Evolutionary conservation across 2,113 vertebrate genomes (phyloP), one percentile per base, ranked within the genome.

Genomic region (Collichthys lucidus): DNA sequence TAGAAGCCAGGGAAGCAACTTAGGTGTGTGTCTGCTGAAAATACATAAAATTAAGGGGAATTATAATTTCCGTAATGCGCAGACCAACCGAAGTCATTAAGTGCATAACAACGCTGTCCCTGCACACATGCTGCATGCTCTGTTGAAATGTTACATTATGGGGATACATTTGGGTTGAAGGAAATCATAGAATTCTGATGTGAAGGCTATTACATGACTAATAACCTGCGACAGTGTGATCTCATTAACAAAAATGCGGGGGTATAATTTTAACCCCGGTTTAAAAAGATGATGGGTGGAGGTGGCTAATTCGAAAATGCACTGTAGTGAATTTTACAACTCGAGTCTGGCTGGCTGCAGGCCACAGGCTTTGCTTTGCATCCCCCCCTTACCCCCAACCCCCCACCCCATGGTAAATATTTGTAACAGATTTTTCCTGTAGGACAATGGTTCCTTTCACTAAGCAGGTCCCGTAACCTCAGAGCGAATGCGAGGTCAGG

Each of bases 371-470:
- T 95, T 94, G 95, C 94, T 63, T 95, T 94, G 96, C 95, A 92
- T 96, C 95, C 96, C 79, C 82, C 11, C 55, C 22, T n/a, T n/a
- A n/a, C n/a, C n/a, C n/a, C n/a, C n/a, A n/a, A n/a, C n/a, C 50
- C 50, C 31, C 7, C 94, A 94, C 93, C 94, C 94, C 92, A 93
- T 94, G 96, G 96, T 97, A 99, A 98, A 98, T 98, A 98, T 98
- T 98, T 98, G 97, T 96, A 99, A 97, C 97, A 98, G 96, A 97
- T 97, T 98, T 97, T 95, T 96, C 95, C 92, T 94, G 95, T 94
- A 96, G 96, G 95, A 99, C 97, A 99, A 99, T 95, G 96, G 95
- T 92, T 95, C 94, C 97, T 98, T 99, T 99, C 97, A 98, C 92
- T 84, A 92, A 95, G 93, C 92, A 94, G 95, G 95, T 96, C 94